Base-by-base conservation (phyloP, 2,888 invertebrate genomes). In the Hydriomena furcata region DNA sequence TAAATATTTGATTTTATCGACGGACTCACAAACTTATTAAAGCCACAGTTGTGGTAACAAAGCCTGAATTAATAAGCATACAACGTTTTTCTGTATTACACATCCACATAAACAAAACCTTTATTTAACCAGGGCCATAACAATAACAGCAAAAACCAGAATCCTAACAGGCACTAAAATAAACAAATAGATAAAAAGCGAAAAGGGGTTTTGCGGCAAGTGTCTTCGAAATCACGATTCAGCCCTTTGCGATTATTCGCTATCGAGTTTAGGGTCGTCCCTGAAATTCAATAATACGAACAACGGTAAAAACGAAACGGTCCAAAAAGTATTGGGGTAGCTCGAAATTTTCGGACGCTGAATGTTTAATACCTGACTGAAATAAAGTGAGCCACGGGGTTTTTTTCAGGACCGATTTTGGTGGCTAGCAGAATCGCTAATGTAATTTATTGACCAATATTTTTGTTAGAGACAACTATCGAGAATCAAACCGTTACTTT, bases 111-210 rank as follows among this genome's bases (percentile, higher is more conserved):
- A 47, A 51, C 31, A 48, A 30, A 48, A 42, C 42, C 20, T 27
- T 31, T 32, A 3, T 21, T 8, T 32, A 46, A 12, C 37, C 45
- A 45, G 28, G 24, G 32, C 52, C 47, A 58, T 59, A 61, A 60
- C 62, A 62, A 57, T 60, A 62, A 60, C 54, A 52, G 45, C 54
- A 55, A 56, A 61, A 58, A 53, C 46, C 55, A 52, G 51, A 55
- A 54, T 52, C 56, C 56, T 56, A 55, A 60, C 57, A 47, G 65
- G 61, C 68, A 68, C 68, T 69, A 68, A 69, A 66, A 71, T 69
- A 72, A 71, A 72, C 71, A 71, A 69, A 69, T 61, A 66, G 63
- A 71, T 71, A 71, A 72, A 71, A 71, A 64, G 52, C 68, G 60
- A 62, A 65, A 61, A 70, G 68, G 65, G 69, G 63, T 59, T 66